A percentile compares a stretch with the other conserved stretches of the same genome.
These are phyloP conservation scores for Formicarius rufipectus DNA, from an alignment of 2,113 vertebrate genomes.

Conservation along the genomic window DNA sequence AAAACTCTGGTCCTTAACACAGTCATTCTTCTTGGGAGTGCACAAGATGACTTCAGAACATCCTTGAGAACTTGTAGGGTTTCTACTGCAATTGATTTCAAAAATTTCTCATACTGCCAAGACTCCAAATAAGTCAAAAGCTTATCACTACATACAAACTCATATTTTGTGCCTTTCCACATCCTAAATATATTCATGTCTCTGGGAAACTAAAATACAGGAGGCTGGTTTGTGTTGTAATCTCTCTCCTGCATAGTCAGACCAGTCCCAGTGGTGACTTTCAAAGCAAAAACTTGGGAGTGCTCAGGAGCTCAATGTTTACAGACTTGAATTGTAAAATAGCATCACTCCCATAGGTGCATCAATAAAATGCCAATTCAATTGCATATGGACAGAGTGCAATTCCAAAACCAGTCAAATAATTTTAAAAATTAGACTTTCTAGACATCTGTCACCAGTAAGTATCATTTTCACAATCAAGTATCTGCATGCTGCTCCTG, in stretches of 20 bases:
- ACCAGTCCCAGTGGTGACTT: background rate
- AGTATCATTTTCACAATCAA: background rate
- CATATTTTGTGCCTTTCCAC: background rate
- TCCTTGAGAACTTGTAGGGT: background rate
- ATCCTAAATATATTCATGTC: background rate
- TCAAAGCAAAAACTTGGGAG: background rate
- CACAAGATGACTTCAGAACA: background rate
- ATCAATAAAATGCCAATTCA: background rate
- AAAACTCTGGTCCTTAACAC: no score
- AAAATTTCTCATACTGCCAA: background rate
- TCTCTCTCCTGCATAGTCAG: background rate
- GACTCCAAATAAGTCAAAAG: background rate
- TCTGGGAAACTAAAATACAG: background rate
- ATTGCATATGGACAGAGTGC: background rate
- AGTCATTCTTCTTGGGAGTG: background rate
- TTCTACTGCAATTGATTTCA: background rate
- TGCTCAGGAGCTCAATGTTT: background rate
- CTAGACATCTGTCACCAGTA: background rate
- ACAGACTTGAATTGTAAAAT: background rate
- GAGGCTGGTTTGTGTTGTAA: background rate
- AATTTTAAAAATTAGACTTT: background rate
- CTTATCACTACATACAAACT: background rate
- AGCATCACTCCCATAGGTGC: background rate
- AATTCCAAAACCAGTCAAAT: background rate
- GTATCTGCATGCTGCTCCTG: background rate